Percentiles rank a stretch among this genome's conserved stretches.
phyloP scores from a whole-genome alignment of 2,888 invertebrate genomes.

The Standfussiana lucernea region DNA sequence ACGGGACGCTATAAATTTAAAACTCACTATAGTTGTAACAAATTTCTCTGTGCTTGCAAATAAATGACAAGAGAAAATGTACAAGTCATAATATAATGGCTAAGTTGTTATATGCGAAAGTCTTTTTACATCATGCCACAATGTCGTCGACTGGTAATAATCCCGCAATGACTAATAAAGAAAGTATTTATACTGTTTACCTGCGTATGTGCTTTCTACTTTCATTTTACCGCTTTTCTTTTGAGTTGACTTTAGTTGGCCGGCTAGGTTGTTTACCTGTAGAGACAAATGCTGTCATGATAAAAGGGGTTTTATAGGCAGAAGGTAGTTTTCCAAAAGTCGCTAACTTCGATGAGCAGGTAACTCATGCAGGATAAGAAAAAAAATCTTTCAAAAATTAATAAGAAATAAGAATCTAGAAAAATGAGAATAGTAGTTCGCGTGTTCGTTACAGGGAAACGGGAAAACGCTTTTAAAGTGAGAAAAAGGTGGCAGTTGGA shows the following conservation, averaged over 20 bases:
- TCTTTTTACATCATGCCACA: conserved; percentile 8
- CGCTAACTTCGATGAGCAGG: neutral
- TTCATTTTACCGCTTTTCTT: conserved; percentile 79
- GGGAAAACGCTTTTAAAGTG: too few species aligned
- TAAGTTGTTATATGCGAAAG: conserved; percentile 40
- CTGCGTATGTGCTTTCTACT: conserved; percentile 72
- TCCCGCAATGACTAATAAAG: conserved; percentile 38
- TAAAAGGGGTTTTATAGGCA: neutral
- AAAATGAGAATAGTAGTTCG: neutral
- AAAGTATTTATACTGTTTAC: conserved; percentile 69
- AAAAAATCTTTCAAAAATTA: neutral
- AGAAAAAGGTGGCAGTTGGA: too few species aligned
- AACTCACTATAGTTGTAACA: neutral
- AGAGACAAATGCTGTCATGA: conserved; percentile 22
- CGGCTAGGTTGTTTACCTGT: conserved; percentile 84
- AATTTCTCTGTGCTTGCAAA: neutral
- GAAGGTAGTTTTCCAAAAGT: neutral
- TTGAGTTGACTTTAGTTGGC: conserved; percentile 78
- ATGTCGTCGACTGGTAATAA: conserved; percentile 15
- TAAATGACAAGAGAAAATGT: conserved; percentile 10
- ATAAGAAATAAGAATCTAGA: neutral
- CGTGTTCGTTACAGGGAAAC: too few species aligned
- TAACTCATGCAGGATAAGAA: neutral
- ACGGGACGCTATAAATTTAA: neutral
- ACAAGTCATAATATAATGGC: conserved; percentile 2